These are phyloP conservation scores for Zonitis immaculata DNA, from an alignment of 2,888 invertebrate species.

Conservation along the genomic window DNA sequence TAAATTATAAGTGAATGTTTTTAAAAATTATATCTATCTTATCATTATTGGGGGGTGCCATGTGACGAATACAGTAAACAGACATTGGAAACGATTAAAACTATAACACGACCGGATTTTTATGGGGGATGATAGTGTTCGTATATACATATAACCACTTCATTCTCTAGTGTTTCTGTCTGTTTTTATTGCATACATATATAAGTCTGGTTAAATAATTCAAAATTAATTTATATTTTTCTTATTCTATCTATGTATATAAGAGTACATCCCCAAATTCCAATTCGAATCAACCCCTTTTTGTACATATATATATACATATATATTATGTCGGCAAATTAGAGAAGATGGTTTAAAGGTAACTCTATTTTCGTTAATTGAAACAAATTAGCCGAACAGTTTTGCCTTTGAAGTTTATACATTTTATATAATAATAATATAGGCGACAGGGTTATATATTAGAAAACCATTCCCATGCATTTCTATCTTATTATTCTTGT, in stretches of 20 bases:
- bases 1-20: slow-evolving; percentile 32
- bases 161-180: slow-evolving; percentile 15
- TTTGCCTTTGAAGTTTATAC: slow-evolving; percentile 42
- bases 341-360: slow-evolving; percentile 37
- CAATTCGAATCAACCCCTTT: slow-evolving; percentile 11
- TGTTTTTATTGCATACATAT: background rate
- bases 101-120: slow-evolving; percentile 20
- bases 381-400: slow-evolving; percentile 43
- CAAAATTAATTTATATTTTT: background rate
- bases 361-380: slow-evolving; percentile 46
- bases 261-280: slow-evolving; percentile 5
- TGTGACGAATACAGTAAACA: slow-evolving; percentile 41
- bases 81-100: slow-evolving; percentile 30
- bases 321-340: slow-evolving; percentile 17
- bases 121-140: slow-evolving; percentile 21
- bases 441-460: slow-evolving; percentile 29
- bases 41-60: slow-evolving; percentile 40
- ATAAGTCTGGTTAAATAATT: background rate
- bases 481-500: slow-evolving; percentile 43
- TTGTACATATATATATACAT: slow-evolving; percentile 14
- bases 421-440: slow-evolving; percentile 24
- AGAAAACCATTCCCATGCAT: slow-evolving; percentile 25
- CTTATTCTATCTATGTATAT: too few relatives aligned
- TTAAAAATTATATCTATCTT: slow-evolving; percentile 33
- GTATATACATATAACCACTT: slow-evolving; percentile 16